Evolutionary conservation across 2,797 vertebrate genomes (phyloP).

Genomic region (Periophthalmus magnuspinnatus): DNA sequence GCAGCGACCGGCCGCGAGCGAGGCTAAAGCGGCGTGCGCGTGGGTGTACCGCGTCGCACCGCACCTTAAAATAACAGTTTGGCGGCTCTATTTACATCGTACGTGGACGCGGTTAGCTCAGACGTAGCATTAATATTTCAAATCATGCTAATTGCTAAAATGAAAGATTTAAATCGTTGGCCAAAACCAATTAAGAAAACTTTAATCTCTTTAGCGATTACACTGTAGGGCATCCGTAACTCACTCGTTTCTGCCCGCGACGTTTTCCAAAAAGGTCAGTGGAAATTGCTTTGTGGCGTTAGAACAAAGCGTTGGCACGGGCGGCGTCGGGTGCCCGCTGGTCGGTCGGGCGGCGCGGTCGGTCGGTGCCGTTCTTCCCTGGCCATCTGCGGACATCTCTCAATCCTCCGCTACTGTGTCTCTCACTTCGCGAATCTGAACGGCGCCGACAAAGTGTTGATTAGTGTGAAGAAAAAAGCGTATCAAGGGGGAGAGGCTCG

Average conservation of each 20-base stretch:
- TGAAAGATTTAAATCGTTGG: slow-evolving; percentile 91
- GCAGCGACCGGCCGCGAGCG: slow-evolving; percentile 50
- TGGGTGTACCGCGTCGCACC: slow-evolving; percentile 20
- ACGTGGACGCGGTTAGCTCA: slow-evolving; percentile 21
- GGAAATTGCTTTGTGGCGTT: slow-evolving; percentile 88
- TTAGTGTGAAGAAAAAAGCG: slow-evolving; percentile 59
- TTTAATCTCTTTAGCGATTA: slow-evolving; percentile 97
- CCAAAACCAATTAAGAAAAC: slow-evolving; percentile 94
- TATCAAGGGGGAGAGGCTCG: slow-evolving; percentile 32
- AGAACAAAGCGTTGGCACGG: slow-evolving; percentile 78
- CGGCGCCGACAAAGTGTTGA: slow-evolving; percentile 60
- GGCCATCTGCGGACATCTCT: slow-evolving; percentile 66
- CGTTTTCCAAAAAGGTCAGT: slow-evolving; percentile 84
- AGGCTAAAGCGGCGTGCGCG: slow-evolving; percentile 1
- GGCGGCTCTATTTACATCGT: slow-evolving; percentile 34
- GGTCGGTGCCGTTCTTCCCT: slow-evolving; percentile 51
- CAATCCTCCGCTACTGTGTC: slow-evolving; percentile 34
- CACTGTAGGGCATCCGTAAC: slow-evolving; percentile 93
- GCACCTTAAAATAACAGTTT: slow-evolving; percentile 36
- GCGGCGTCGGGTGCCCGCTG: slow-evolving; percentile 51
- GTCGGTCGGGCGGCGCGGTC: slow-evolving; percentile 1
- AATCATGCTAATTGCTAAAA: slow-evolving; percentile 96
- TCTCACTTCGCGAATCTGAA: slow-evolving; percentile 36
- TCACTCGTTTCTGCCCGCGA: slow-evolving; percentile 82
- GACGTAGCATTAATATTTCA: slow-evolving; percentile 92